Base-by-base conservation (phyloP, 2,888 invertebrate species). In the Lagria hirta region DNA sequence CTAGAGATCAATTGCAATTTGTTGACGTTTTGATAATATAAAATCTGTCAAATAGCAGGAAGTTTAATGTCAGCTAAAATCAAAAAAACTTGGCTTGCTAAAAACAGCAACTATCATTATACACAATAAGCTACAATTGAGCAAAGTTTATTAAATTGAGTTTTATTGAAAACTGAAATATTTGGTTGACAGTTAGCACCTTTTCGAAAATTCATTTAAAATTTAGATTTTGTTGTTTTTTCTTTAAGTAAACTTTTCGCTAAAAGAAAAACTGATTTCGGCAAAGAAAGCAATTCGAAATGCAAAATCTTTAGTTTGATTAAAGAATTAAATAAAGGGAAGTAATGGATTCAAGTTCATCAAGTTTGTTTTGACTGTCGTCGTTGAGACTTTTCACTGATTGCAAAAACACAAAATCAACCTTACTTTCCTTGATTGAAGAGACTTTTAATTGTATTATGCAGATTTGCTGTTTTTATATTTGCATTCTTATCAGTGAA, bases 401-500 rank as follows among this genome's bases (percentile, higher is more conserved):
- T 70, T 69, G 65, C 69, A 69, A 69, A 70, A 68, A 67, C 68
- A 62, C 63, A 64, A 62, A 68, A 64, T 65, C 64, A 64, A 60
- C 58, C 54, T 37, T 51, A 59, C 61, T 62, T 62, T 55, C 60
- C 58, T 60, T 70, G 67, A 70, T 70, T 69, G 65, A 68, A 66
- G 65, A 64, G 60, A 61, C 64, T 69, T 65, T 68, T 71, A 71
- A 70, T 71, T 71, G 64, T 60, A 60, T 70, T 70, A 63, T 63
- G 63, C 54, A 62, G 60, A 70, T 63, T 48, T 55, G 49, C 55
- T 51, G 54, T 64, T 63, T 64, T 65, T 64, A 57, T 62, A 38
- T 44, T 44, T 38, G 33, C 41, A 43, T 35, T 43, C 32, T 40
- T 20, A 18, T n/a, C 20, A 18, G 28, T 18, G 20, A n/a, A 18